Evolutionary conservation across 2,797 vertebrate species (phyloP), one percentile per base, ranked within the genome.

Genomic region (Etheostoma perlongum): DNA sequence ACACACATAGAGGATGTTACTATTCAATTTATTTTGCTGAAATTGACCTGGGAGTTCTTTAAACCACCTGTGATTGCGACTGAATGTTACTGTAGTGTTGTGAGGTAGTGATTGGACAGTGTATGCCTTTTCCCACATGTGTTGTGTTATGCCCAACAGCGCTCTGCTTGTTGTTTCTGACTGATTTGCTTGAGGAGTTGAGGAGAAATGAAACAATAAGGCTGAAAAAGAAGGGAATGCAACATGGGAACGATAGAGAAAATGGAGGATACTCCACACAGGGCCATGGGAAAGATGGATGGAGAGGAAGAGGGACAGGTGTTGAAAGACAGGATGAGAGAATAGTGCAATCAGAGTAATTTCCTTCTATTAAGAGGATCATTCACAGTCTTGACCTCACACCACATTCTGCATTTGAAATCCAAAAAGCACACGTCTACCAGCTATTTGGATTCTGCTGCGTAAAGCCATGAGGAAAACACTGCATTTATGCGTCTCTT

Each of bases 11-110:
- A 62, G 59, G 49, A 84, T 71, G 57, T 23, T 59, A 48, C 51
- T 51, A 48, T 80, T 73, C 76, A 79, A 85, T 88, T 84, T 83
- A 79, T 70, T 91, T 78, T 15, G 19, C 55, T 52, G 40, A 90
- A 84, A 85, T 78, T 61, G 74, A 84, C 71, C 48, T 36, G 49
- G 51, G 68, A 74, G 65, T 57, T 78, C 49, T 55, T 78, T 54
- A 58, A 74, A 70, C 67, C 59, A 67, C 67, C 61, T 67, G 58
- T 65, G 64, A 72, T 60, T 47, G 36, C 57, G 67, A 54, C 33
- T 25, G 33, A 49, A 59, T 49, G 53, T 60, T 61, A 54, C 16
- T 48, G 49, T 14, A 55, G 62, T 44, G 36, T 48, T 65, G 70
- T 60, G 5, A 30, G 40, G 49, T 27, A 27, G 51, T 23, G 40